A percentile compares a stretch with the other conserved stretches of the same genome.
phyloP scores from a whole-genome alignment of 2,797 vertebrate species.

The Danio albolineatus region DNA sequence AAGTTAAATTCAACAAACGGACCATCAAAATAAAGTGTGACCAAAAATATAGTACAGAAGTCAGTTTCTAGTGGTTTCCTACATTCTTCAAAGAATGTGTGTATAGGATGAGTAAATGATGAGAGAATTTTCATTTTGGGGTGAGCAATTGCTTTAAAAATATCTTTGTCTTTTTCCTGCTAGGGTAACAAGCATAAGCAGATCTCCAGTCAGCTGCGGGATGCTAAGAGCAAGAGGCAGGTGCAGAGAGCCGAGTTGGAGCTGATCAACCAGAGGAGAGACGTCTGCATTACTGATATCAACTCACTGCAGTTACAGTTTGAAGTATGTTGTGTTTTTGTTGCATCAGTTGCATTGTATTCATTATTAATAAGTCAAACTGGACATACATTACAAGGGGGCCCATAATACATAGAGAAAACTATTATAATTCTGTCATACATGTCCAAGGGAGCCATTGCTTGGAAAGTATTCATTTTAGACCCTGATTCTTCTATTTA shows the following conservation, averaged over 20 bases:
- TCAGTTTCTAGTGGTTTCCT: too few relatives aligned
- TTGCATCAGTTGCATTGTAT: constrained; percentile 47
- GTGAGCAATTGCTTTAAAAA: neutral
- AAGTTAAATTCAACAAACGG: too few relatives aligned
- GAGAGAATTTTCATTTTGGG: too few relatives aligned
- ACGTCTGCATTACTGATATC: constrained; percentile 86
- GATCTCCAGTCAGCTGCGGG: constrained; percentile 89
- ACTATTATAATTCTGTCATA: too few relatives aligned
- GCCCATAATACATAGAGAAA: too few relatives aligned
- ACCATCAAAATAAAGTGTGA: too few relatives aligned
- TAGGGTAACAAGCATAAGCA: constrained; percentile 93
- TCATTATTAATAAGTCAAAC: neutral
- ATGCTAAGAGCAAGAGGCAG: constrained; percentile 86
- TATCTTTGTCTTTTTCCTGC: neutral
- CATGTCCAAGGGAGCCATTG: too few relatives aligned
- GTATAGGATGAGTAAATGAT: too few relatives aligned
- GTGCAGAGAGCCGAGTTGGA: constrained; percentile 87
- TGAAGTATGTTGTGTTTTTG: constrained; percentile 76
- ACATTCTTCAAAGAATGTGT: too few relatives aligned
- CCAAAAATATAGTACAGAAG: too few relatives aligned
- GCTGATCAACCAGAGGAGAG: constrained; percentile 85
- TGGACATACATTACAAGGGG: neutral
- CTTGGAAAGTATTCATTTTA: too few relatives aligned
- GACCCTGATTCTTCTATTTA: neutral
- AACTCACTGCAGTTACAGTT: constrained; percentile 87